Evolutionary conservation across 2,113 vertebrate species (phyloP).

Genomic region (Riparia riparia): DNA sequence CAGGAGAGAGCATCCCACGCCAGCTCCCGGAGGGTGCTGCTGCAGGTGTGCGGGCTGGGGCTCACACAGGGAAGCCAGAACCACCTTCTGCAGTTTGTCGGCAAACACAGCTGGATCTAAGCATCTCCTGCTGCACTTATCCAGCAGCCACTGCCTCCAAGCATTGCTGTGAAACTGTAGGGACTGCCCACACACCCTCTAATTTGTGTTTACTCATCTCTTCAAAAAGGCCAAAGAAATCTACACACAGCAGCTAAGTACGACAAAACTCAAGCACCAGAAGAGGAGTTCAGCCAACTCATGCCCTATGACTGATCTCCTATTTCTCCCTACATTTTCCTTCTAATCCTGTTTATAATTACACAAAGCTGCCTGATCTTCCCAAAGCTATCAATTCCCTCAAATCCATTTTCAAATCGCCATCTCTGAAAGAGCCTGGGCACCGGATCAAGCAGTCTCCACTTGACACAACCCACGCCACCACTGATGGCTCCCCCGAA

Average conservation of each 20-base stretch:
- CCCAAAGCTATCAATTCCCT: constrained; percentile 71
- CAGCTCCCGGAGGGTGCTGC: neutral
- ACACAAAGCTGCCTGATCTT: constrained; percentile 50
- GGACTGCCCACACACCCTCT: constrained; percentile 9
- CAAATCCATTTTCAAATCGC: constrained; percentile 72
- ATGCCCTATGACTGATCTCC: constrained; percentile 57
- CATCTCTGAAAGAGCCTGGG: constrained; percentile 54
- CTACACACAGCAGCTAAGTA: neutral
- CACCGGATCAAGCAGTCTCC: constrained; percentile 60
- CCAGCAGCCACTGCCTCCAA: constrained; percentile 25
- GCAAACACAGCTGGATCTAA: constrained; percentile 55
- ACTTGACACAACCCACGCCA: neutral
- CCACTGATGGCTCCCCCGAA: constrained; percentile 53
- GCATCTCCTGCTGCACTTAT: constrained; percentile 16
- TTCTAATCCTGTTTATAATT: constrained; percentile 78
- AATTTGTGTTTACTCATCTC: constrained; percentile 25
- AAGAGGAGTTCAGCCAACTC: constrained; percentile 51
- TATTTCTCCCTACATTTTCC: constrained; percentile 57
- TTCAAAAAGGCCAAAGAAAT: constrained; percentile 34
- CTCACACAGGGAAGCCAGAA: constrained; percentile 17
- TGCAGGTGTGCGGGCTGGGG: neutral
- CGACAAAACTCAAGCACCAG: constrained; percentile 56
- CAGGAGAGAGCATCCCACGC: neutral
- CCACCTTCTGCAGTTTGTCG: constrained; percentile 15
- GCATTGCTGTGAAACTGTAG: neutral